Evolutionary conservation across 2,888 invertebrate species (phyloP).

Genomic region (Troglohyphantes excavatus): DNA sequence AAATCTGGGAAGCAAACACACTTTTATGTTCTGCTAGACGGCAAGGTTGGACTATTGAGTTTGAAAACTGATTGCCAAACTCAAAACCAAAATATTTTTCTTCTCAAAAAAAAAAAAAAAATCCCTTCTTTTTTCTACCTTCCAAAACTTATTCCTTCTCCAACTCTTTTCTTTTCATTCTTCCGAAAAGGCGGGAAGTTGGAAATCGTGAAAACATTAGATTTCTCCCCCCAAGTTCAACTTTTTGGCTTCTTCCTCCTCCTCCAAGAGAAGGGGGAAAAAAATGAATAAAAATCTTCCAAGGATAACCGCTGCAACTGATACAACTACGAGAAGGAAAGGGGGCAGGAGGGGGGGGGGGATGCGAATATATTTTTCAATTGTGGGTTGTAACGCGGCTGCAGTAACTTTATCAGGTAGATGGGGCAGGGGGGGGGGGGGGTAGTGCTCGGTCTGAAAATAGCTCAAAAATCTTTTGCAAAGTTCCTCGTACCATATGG

Average conservation of each 20-base stretch:
- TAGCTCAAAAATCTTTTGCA: constrained; percentile 39
- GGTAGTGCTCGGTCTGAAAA: constrained; percentile 5
- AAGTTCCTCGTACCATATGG: constrained; percentile 21
- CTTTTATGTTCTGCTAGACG: constrained; percentile 42
- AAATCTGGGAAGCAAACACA: constrained; percentile 50
- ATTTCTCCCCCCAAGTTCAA: constrained; percentile 4
- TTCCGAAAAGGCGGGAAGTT: background rate
- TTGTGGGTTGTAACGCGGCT: background rate
- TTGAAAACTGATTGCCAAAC: constrained; percentile 76
- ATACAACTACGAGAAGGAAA: constrained; percentile 25
- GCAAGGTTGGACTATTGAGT: constrained; percentile 31
- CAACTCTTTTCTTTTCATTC: background rate
- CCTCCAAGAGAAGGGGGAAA: background rate
- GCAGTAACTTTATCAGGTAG: constrained; percentile 48
- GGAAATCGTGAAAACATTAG: constrained; percentile 45
- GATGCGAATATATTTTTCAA: constrained; percentile 57
- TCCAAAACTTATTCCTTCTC: background rate
- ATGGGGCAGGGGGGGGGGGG: no score
- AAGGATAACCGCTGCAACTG: constrained; percentile 24
- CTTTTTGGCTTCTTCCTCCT: constrained; percentile 23
- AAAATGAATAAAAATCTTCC: background rate
- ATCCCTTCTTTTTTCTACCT: constrained; percentile 40
- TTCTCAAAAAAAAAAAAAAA: constrained; percentile 55
- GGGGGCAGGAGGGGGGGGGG: constrained; percentile 4
- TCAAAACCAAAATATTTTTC: constrained; percentile 72